Evolutionary conservation across 2,888 invertebrate species (phyloP), one percentile per base, ranked within the genome.

Genomic region (Dinocampus coccinellae): DNA sequence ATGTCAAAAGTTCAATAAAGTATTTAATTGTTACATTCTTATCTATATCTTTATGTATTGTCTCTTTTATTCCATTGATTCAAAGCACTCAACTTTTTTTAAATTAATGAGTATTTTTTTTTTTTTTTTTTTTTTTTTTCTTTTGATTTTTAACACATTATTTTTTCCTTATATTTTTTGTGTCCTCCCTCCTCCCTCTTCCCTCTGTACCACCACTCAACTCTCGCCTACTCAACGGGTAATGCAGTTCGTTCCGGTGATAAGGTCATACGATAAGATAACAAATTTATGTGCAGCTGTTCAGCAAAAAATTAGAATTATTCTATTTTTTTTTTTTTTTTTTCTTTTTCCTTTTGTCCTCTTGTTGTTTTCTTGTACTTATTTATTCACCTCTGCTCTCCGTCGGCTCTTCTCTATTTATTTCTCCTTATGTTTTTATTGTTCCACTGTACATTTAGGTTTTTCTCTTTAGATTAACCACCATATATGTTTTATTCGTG

Each of bases 231-330:
- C 52, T 69, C 57, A 2, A 36, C 60, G 26, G 71, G 67, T 71
- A 71, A 71, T 42, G 62, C 62, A 71, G 67, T 71, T 66, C 33
- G 42, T 66, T 22, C 42, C 34, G 3, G 29, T 55, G 71, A 71
- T 71, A 71, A 62, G 42, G 39, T 55, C 24, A 4, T 16, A 47
- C 58, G 75, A 77, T 75, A 75, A 76, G 75, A 77, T 77, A 75
- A 69, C 69, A 60, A 70, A 74, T 73, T 53, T 67, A 26, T 69
- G 69, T 70, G 71, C 75, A 75, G 75, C 72, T 77, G 75, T 72
- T 47, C 47, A 20, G 7, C 47, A 16, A 47, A n/a, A n/a, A 39
- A 47, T 47, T 16, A n/a, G 47, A 47, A 47, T 47, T 16, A 16
- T 7, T 16, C 20, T 7, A 4, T n/a, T 63, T 4, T n/a, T 7